These are phyloP conservation scores for Aegotheles bennettii DNA, from an alignment of 2,113 vertebrate genomes.

Conservation along the genomic window DNA sequence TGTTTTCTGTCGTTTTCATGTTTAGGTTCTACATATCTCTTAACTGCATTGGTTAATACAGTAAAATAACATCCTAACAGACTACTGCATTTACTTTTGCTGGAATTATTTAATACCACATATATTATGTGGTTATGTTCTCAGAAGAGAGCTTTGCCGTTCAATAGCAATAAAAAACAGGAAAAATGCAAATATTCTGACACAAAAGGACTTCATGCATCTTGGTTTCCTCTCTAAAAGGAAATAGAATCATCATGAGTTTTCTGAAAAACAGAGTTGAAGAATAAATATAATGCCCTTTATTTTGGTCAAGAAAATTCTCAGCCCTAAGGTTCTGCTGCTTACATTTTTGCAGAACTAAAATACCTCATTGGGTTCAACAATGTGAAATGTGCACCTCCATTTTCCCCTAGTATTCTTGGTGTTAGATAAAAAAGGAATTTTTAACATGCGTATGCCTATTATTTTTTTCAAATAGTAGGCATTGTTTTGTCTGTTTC, in stretches of 20 bases:
- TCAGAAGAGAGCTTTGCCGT: not conserved
- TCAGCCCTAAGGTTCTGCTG: not conserved
- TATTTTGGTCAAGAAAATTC: not conserved
- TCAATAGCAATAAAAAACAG: not conserved
- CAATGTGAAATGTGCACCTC: not conserved
- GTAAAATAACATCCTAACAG: not conserved
- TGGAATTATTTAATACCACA: not conserved
- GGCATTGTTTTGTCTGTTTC: not conserved
- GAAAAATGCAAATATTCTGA: not conserved
- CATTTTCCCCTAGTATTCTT: not conserved
- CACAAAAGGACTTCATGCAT: not conserved
- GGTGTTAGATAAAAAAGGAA: not conserved
- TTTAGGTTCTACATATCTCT: not conserved
- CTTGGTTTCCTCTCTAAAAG: not conserved
- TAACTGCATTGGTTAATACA: not conserved
- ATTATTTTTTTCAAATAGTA: not conserved
- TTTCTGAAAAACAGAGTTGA: not conserved
- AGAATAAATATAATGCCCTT: not conserved
- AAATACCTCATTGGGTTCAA: not conserved
- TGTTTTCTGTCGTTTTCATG: not conserved
- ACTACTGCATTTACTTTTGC: not conserved
- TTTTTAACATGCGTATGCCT: not conserved
- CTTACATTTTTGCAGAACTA: not conserved
- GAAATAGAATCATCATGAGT: not conserved
- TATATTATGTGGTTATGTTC: not conserved